Conservation (phyloP, 2,113 vertebrate genomes). For the Ophthalmolycus amberensis region DNA sequence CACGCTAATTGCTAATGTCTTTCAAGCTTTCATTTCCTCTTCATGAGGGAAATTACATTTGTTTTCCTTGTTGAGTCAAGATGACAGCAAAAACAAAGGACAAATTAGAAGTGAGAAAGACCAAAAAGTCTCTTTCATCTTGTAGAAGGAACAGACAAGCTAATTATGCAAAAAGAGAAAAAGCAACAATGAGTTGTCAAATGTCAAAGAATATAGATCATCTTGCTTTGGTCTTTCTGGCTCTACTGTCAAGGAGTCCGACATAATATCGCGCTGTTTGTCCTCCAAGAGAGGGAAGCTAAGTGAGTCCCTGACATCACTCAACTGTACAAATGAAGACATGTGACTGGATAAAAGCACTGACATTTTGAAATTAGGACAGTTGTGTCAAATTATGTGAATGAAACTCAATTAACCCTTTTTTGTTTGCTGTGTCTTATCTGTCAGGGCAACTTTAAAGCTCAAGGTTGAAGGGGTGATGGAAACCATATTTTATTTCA, state of each 20-base stretch:
- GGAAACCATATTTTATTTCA: background rate
- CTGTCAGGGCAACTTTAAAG: background rate
- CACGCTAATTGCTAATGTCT: slow-evolving; percentile 73
- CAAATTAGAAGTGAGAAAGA: slow-evolving; percentile 59
- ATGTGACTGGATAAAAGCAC: slow-evolving; percentile 8
- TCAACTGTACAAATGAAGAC: slow-evolving; percentile 23
- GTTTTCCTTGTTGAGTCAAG: slow-evolving; percentile 62
- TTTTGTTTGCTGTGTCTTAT: slow-evolving; percentile 1
- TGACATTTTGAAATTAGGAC: slow-evolving; percentile 43
- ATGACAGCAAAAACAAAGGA: slow-evolving; percentile 67
- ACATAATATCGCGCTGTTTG: slow-evolving; percentile 38
- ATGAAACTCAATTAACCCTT: slow-evolving; percentile 23
- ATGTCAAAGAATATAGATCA: slow-evolving; percentile 49
- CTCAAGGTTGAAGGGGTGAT: background rate
- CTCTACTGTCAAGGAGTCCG: slow-evolving; percentile 14
- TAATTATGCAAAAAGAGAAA: slow-evolving; percentile 62
- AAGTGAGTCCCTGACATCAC: slow-evolving; percentile 25
- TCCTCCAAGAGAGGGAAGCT: slow-evolving; percentile 39
- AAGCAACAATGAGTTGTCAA: slow-evolving; percentile 61
- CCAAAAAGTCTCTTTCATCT: slow-evolving; percentile 51
- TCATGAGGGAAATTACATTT: slow-evolving; percentile 69
- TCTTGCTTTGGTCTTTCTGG: slow-evolving; percentile 40
- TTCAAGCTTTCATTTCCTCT: slow-evolving; percentile 69
- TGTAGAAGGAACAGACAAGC: slow-evolving; percentile 54
- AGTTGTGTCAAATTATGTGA: slow-evolving; percentile 30